phyloP scores from a whole-genome alignment of 2,888 invertebrate species.

The Eulithis testata region DNA sequence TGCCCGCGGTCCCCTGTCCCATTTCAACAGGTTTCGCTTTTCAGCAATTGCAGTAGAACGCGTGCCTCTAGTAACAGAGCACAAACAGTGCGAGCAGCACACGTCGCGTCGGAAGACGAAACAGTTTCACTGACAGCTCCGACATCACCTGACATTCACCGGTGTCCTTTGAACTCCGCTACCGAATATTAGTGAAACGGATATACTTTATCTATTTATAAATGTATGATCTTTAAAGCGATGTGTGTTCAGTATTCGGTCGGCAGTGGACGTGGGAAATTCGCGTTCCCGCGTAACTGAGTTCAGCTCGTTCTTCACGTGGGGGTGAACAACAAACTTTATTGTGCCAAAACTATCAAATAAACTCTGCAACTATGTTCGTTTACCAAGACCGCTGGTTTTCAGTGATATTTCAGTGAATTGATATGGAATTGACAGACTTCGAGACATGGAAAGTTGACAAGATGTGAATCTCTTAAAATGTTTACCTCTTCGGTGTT shows the following conservation, averaged over 20 bases:
- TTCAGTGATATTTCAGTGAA: slow-evolving; percentile 62
- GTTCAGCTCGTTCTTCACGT: slow-evolving; percentile 60
- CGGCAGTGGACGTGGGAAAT: slow-evolving; percentile 59
- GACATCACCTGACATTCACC: slow-evolving; percentile 75
- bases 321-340: slow-evolving; percentile 65
- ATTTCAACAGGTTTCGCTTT: slow-evolving; percentile 85
- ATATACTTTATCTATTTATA: slow-evolving; percentile 77
- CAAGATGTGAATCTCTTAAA: slow-evolving; percentile 72
- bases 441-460: slow-evolving; percentile 56
- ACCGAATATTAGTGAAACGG: slow-evolving; percentile 67
- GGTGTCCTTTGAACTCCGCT: slow-evolving; percentile 63
- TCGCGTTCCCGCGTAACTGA: slow-evolving; percentile 58
- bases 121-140: slow-evolving; percentile 80
- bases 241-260: slow-evolving; percentile 66
- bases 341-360: slow-evolving; percentile 72
- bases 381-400: slow-evolving; percentile 51
- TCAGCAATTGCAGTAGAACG: slow-evolving; percentile 79
- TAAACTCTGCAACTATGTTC: slow-evolving; percentile 55
- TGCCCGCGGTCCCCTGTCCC: slow-evolving; percentile 71
- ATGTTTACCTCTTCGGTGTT: slow-evolving; percentile 84
- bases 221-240: slow-evolving; percentile 65
- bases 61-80: slow-evolving; percentile 81
- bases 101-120: slow-evolving; percentile 76
- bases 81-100: slow-evolving; percentile 79
- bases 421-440: slow-evolving; percentile 57